Conservation (phyloP, 2,113 vertebrate genomes). For the Bagarius yarrelli region DNA sequence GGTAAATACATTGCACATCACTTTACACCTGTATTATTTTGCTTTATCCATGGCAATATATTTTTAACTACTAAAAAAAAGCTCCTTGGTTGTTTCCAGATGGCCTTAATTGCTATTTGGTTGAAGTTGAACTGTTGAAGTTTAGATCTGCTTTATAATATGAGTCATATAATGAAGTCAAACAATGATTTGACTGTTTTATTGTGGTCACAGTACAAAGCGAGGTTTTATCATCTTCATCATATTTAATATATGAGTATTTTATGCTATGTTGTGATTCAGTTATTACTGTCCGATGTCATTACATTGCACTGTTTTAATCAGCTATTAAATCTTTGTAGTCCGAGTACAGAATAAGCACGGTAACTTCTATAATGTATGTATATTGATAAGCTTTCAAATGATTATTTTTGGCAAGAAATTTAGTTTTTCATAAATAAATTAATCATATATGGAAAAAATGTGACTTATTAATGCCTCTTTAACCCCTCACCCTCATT, state of each 20-base stretch:
- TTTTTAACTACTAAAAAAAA: background rate
- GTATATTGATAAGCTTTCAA: background rate
- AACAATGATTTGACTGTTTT: background rate
- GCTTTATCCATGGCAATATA: background rate
- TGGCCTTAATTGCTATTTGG: background rate
- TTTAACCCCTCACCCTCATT: background rate
- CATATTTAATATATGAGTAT: background rate
- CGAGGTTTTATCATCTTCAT: background rate
- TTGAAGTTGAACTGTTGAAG: background rate
- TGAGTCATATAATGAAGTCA: background rate
- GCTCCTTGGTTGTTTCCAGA: background rate
- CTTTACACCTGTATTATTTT: slow-evolving; percentile 7
- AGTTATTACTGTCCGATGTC: background rate
- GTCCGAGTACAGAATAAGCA: background rate
- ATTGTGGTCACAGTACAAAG: background rate
- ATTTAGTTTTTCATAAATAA: background rate
- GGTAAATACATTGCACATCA: slow-evolving; percentile 34
- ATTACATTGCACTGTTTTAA: background rate
- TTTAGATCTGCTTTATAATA: background rate
- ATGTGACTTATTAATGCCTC: background rate
- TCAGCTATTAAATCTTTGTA: too few relatives aligned
- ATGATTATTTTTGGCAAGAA: background rate
- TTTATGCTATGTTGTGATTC: background rate
- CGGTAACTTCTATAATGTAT: background rate
- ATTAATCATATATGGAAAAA: background rate